phyloP scores from a whole-genome alignment of 2,113 vertebrate genomes.

The Rafetus swinhoei region DNA sequence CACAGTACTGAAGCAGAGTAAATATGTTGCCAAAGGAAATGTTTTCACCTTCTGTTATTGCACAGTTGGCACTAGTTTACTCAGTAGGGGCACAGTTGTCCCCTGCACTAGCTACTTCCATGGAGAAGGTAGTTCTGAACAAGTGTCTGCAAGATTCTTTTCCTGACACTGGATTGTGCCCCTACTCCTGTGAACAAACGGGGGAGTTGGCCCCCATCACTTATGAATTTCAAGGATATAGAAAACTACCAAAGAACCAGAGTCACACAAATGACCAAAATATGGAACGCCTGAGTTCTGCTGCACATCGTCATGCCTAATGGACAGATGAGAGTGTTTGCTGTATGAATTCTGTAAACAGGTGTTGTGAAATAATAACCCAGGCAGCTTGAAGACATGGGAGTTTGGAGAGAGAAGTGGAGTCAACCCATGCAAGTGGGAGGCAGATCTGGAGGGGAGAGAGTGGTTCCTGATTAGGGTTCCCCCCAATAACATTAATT shows the following conservation, averaged over 20 bases:
- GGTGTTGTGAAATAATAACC: neutral
- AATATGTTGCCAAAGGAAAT: constrained; percentile 32
- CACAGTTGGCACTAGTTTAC: constrained; percentile 35
- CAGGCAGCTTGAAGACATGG: neutral
- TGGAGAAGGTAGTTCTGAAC: constrained; percentile 21
- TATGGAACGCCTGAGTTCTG: too few species aligned
- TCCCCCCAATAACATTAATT: neutral
- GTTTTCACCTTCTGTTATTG: constrained; percentile 28
- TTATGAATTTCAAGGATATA: neutral
- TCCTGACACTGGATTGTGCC: neutral
- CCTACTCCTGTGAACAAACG: neutral
- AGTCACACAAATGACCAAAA: neutral
- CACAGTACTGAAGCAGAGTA: constrained; percentile 37
- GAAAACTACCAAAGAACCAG: neutral
- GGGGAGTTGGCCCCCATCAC: neutral
- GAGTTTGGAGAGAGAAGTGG: neutral
- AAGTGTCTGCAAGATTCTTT: neutral
- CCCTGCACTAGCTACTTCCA: constrained; percentile 22
- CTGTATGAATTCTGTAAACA: neutral
- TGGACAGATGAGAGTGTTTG: neutral
- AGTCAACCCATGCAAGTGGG: neutral
- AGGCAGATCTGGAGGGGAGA: neutral
- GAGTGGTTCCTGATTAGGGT: neutral
- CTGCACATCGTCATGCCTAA: neutral
- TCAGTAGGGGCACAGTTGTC: constrained; percentile 19